Percentiles rank a stretch among this genome's conserved stretches.
Conservation (phyloP, 2,113 vertebrate species). For the Egretta garzetta region DNA sequence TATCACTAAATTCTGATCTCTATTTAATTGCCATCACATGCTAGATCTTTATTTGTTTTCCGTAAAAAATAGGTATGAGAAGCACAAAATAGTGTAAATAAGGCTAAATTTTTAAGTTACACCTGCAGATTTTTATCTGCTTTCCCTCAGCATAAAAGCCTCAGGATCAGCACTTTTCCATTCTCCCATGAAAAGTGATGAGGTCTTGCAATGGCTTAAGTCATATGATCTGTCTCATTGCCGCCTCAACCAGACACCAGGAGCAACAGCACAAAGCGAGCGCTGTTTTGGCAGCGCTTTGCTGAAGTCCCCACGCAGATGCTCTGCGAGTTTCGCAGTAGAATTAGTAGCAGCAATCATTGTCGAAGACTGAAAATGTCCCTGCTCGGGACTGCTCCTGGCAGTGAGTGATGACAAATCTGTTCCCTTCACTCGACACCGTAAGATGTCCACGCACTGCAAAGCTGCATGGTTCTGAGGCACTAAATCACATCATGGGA, state of each 20-base stretch:
- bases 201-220: constrained; percentile 73
- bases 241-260: constrained; percentile 71
- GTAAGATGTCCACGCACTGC: constrained; percentile 31
- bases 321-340: constrained; percentile 64
- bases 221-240: constrained; percentile 79
- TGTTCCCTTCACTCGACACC: constrained; percentile 45
- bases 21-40: neutral
- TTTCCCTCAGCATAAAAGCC: constrained; percentile 79
- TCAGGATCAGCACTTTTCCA: constrained; percentile 78
- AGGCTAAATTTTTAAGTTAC: constrained; percentile 65
- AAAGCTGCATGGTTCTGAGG: neutral
- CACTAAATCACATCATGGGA: constrained; percentile 17
- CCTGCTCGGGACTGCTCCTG: constrained; percentile 19
- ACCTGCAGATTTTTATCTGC: constrained; percentile 87
- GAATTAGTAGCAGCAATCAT: constrained; percentile 74
- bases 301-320: constrained; percentile 76
- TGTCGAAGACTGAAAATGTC: constrained; percentile 56
- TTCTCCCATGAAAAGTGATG: constrained; percentile 85
- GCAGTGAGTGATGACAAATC: constrained; percentile 65
- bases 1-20: neutral
- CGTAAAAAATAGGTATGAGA: constrained; percentile 62
- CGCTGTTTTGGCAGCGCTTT: constrained; percentile 76
- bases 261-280: constrained; percentile 67
- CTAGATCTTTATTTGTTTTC: constrained; percentile 51
- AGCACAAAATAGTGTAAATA: constrained; percentile 75